These are phyloP conservation scores for Antechinus stuartii DNA, from an alignment of 2,113 vertebrate species.

Conservation along the genomic window DNA sequence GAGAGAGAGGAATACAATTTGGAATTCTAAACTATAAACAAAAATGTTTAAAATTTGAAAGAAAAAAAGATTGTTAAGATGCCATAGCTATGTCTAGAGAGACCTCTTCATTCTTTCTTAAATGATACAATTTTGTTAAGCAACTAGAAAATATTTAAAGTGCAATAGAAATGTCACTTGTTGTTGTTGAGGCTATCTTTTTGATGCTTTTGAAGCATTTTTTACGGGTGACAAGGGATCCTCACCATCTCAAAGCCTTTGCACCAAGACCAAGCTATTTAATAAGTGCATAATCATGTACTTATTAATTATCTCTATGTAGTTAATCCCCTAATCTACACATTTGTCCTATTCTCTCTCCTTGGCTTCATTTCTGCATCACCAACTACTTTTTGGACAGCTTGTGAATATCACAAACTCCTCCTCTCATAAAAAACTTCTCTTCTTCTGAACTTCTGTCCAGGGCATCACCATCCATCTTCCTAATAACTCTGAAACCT, in stretches of 20 bases:
- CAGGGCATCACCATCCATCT: background rate
- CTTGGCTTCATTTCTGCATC: background rate
- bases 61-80: background rate
- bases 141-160: background rate
- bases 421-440: background rate
- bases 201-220: background rate
- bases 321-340: background rate
- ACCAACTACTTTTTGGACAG: background rate
- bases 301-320: background rate
- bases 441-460: background rate
- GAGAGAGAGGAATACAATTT: no score
- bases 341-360: background rate
- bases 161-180: background rate
- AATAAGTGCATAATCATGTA: background rate
- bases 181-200: background rate
- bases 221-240: background rate
- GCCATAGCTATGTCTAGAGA: background rate
- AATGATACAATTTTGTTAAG: background rate
- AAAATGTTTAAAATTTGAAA: no score
- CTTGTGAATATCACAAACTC: background rate
- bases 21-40: no score
- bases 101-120: background rate
- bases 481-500: background rate
- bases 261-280: background rate
- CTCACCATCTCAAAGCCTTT: background rate